Evolutionary conservation across 2,888 invertebrate species (phyloP).

Genomic region (Eristalinus aeneus): DNA sequence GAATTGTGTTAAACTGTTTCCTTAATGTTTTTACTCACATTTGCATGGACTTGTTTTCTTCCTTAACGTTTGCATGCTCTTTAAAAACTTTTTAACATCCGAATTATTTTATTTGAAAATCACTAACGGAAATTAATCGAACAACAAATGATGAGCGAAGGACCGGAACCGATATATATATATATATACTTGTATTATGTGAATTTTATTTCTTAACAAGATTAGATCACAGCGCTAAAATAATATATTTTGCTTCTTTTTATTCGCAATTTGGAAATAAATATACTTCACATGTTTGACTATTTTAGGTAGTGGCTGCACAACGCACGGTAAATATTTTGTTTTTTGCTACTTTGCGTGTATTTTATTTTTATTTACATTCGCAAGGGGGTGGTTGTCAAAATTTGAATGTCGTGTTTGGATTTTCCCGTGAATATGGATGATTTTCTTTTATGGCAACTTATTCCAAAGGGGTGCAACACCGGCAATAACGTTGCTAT

Average conservation of each 20-base stretch:
- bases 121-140: not conserved
- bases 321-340: not conserved
- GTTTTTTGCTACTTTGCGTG: not conserved
- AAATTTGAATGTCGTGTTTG: constrained; percentile 18
- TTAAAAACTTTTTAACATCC: constrained; percentile 76
- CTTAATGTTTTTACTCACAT: constrained; percentile 86
- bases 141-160: not conserved
- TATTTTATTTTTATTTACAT: constrained; percentile 65
- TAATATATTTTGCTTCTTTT: not conserved
- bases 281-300: not conserved
- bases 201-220: not conserved
- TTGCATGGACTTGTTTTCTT: constrained; percentile 96
- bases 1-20: constrained; percentile 31
- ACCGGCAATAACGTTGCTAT: constrained; percentile 66
- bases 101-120: constrained; percentile 64
- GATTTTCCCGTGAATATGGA: constrained; percentile 34
- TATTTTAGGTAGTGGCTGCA: constrained; percentile 8
- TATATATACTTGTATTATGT: not conserved
- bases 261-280: not conserved
- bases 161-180: not conserved
- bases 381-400: constrained; percentile 53
- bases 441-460: constrained; percentile 57
- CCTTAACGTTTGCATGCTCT: constrained; percentile 92
- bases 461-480: constrained; percentile 59
- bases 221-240: constrained; percentile 35